Evolutionary conservation across 2,888 invertebrate genomes (phyloP).

Genomic region (Morpho achilles): DNA sequence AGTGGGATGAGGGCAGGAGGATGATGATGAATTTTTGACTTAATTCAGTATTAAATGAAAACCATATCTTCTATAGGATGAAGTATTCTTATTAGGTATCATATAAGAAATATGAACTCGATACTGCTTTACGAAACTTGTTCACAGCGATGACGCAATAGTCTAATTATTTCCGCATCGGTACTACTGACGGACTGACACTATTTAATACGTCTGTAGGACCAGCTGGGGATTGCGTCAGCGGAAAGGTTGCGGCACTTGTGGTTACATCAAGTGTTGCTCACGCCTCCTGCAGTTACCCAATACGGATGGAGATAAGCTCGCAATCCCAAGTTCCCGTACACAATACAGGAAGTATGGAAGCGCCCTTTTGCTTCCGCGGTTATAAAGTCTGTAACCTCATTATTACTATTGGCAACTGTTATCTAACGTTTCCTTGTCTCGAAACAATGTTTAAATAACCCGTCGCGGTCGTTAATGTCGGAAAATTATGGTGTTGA

Average conservation of each 20-base stretch:
- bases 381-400: constrained; percentile 17
- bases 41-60: neutral
- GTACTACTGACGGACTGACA: constrained; percentile 55
- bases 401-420: constrained; percentile 12
- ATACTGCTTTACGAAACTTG: constrained; percentile 33
- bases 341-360: constrained; percentile 28
- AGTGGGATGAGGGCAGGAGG: too few relatives aligned
- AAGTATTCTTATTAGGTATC: neutral
- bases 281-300: constrained; percentile 54
- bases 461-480: neutral
- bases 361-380: constrained; percentile 23
- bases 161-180: constrained; percentile 63
- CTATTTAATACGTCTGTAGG: constrained; percentile 51
- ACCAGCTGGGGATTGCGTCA: constrained; percentile 61
- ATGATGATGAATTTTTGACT: neutral
- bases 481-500: neutral
- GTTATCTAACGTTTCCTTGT: constrained; percentile 12
- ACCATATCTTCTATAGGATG: constrained; percentile 4
- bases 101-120: constrained; percentile 20
- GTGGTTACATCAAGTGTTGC: constrained; percentile 65
- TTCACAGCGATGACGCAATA: constrained; percentile 46
- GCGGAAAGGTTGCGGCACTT: constrained; percentile 66
- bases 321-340: constrained; percentile 40
- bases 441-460: neutral
- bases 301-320: constrained; percentile 43